Conservation (phyloP, 2,888 invertebrate species). For the Tetropium fuscum region DNA sequence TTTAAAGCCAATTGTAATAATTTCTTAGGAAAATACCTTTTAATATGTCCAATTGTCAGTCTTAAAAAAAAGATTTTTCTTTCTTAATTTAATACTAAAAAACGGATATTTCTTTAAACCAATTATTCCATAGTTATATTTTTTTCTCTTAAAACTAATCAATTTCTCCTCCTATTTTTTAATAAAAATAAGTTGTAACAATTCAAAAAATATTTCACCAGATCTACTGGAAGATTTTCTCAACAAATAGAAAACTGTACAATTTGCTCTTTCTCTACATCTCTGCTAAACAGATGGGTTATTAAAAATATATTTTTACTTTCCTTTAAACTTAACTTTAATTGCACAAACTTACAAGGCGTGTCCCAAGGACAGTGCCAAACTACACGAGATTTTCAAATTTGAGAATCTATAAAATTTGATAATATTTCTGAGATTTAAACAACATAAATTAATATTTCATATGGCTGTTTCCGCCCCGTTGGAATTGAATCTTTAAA, state of each 20-base stretch:
- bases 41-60: constrained; percentile 46
- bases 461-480: too few relatives aligned
- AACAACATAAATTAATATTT: too few relatives aligned
- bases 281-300: constrained; percentile 45
- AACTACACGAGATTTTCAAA: too few relatives aligned
- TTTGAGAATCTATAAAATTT: too few relatives aligned
- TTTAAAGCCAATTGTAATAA: constrained; percentile 38
- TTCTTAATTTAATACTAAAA: constrained; percentile 24
- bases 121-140: constrained; percentile 23
- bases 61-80: constrained; percentile 33
- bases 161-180: constrained; percentile 10
- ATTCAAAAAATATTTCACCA: constrained; percentile 44
- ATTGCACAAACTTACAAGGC: constrained; percentile 44
- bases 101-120: constrained; percentile 23
- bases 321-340: constrained; percentile 48
- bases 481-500: too few relatives aligned
- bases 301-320: constrained; percentile 49
- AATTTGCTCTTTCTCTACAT: constrained; percentile 35
- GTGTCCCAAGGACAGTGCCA: too few relatives aligned
- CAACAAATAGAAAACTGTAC: constrained; percentile 48
- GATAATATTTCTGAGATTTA: too few relatives aligned
- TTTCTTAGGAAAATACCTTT: constrained; percentile 31
- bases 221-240: constrained; percentile 39
- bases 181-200: constrained; percentile 41
- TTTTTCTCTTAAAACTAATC: constrained; percentile 22